Base-by-base conservation (phyloP, 2,113 vertebrate species). In the Pterocles gutturalis region DNA sequence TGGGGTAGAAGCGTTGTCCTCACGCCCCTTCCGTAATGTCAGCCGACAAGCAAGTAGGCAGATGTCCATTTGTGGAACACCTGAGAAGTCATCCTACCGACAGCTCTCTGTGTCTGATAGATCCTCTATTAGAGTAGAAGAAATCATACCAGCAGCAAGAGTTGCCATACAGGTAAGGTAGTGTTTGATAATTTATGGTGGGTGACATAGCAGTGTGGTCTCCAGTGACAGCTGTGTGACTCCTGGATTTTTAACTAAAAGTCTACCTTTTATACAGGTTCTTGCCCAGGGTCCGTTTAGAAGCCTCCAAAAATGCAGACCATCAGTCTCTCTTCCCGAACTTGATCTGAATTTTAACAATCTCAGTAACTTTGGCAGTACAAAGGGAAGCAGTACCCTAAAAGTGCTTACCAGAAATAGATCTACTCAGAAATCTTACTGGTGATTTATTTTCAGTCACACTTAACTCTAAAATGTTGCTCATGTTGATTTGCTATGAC, bases 101-200 rank as follows among this genome's bases (percentile, higher is more conserved):
- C 99, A 99, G 97, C 98, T 99, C 97, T 99, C 99, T 4, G 98
- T 99, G 91, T 99, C 99, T 14, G 99, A 99, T 84, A 98, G 99
- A 93, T 99, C 99, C 43, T 99, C 99, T 79, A 99, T 99, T 75
- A 97, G 99, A 84, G 99, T 99, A 4, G 99, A 99, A 93, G 99
- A 99, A 94, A 99, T 99, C 93, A 99, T 99, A 83, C 99, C 99
- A 53, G 99, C 99, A 29, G 99, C 99, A 20, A 98, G 99, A 58
- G 99, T 99, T 8, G 99, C 99, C 81, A 99, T 99, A 96, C 99
- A 99, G 95, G 99, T 99, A 93, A 97, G 98, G 82, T 78, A 29
- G 41, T 5, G 10, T 62, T 85, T 28, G 73, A 26, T 93, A 29
- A 31, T 43, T 86, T 64, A 17, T 45, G 62, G 33, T 61, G 45